Evolutionary conservation across 2,113 vertebrate genomes (phyloP), one percentile per base, ranked within the genome.

Genomic region (Apaloderma vittatum): DNA sequence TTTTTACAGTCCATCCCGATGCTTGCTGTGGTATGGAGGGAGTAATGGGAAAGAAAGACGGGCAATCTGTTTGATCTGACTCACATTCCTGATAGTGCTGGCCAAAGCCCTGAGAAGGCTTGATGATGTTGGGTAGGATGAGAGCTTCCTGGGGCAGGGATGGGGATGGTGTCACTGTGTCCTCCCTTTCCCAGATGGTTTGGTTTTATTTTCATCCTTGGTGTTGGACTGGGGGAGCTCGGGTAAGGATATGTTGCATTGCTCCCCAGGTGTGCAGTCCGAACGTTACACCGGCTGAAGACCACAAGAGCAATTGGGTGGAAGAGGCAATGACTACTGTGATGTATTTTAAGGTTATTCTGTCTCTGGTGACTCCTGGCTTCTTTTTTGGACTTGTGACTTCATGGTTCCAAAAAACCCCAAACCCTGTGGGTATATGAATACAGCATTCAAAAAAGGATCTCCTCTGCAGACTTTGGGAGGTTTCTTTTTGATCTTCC

Each of bases 401-500:
- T 84, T 93, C 29, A 45, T 2, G 1, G 58, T 90, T 78, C 34
- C 8, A 32, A 57, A 49, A 20, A 23, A 17, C 24, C 11, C 52
- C 22, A 9, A 45, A 27, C 15, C 22, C 51, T 62, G 58, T n/a
- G 37, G 9, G 20, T 34, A 26, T 40, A n/a, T 87, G 88, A 91
- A 71, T 4, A 27, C 45, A 83, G 66, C 48, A 3, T 49, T 22
- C 5, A 4, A 23, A 0, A 8, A 40, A 92, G 91, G 91, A 89
- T 63, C 34, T 51, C 61, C 85, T 92, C 46, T 15, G 45, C 63
- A 78, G 34, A 76, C 72, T 79, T 85, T 12, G 49, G n/a, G 80
- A 21, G 45, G 20, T 93, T 97, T 93, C 79, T 58, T 80, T 68
- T 32, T 67, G 94, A 96, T 90, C 72, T 88, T 92, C 15, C 49